Percentiles rank a stretch among this genome's conserved stretches.
phyloP scores from a whole-genome alignment of 2,888 invertebrate species.

The Helleia helle region DNA sequence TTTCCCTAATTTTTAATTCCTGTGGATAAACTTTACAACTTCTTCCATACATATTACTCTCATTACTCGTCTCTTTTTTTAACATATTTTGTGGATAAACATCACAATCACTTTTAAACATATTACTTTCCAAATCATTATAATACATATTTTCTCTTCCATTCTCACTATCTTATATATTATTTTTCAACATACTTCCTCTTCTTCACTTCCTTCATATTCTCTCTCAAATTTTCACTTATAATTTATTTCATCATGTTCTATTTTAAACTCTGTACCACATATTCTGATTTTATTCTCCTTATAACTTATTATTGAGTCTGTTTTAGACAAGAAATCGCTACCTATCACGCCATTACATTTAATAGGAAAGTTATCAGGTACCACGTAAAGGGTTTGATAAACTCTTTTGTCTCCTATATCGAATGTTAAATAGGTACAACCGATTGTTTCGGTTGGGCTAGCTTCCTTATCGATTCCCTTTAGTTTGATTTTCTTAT shows the following conservation, averaged over 20 bases:
- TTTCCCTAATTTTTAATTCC: too few species aligned
- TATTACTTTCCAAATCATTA: too few species aligned
- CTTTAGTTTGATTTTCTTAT: conserved; percentile 16
- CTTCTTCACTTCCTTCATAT: too few species aligned
- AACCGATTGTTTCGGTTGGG: conserved; percentile 17
- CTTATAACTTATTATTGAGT: conserved; percentile 17
- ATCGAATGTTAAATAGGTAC: conserved; percentile 12
- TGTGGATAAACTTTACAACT: too few species aligned
- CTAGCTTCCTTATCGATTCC: conserved; percentile 18
- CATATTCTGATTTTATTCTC: conserved; percentile 13
- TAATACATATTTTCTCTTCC: too few species aligned
- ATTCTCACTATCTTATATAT: too few species aligned
- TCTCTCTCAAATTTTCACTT: too few species aligned
- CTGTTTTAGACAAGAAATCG: conserved; percentile 17
- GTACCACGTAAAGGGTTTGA: conserved; percentile 17
- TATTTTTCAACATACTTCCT: too few species aligned
- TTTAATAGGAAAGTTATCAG: conserved; percentile 19
- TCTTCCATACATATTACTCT: too few species aligned
- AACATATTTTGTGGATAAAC: too few species aligned
- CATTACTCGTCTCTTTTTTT: too few species aligned
- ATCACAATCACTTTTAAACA: too few species aligned
- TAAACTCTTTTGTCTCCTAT: conserved; percentile 13
- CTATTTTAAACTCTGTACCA: conserved; percentile 11
- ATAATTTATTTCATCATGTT: conserved; percentile 1
- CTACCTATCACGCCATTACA: conserved; percentile 19